Base-by-base conservation (phyloP, 2,797 vertebrate genomes). In the Aselliscus stoliczkanus region DNA sequence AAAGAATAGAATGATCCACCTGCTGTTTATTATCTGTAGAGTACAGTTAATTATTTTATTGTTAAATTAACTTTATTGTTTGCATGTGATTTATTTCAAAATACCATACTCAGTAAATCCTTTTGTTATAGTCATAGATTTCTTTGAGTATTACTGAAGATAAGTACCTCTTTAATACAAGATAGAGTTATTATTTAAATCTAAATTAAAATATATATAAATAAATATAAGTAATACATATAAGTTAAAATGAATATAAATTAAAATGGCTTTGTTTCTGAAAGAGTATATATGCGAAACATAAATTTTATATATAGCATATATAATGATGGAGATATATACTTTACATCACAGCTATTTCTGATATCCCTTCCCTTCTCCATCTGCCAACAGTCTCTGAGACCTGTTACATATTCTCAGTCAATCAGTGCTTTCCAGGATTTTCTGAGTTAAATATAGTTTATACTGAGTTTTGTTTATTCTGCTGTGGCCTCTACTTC, bases 221-320 rank as follows among this genome's bases (percentile, higher is more conserved):
- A 72, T 44, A 80, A 60, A 39, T 62, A 44, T 44, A 81, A 62
- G 9, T 62, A 62, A 62, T 62, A 81, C 29, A 62, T 44, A n/a
- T 12, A 62, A 29, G 62, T 34, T 47, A 31, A 79, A 20, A 29
- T 73, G 44, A 76, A 76, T 14, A 76, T 52, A n/a, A 64, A 81
- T 47, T 70, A 76, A 85, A 94, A 85, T 72, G 27, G 4, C 47
- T 81, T 79, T 77, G 34, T 70, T 96, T 88, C 60, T 54, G 31
- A 42, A 64, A 85, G 64, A 69, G 8, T 67, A 37, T 34, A 56
- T 14, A 56, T 37, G 7, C 42, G 42, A 67, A 89, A 64, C 39
- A 67, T 39, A 20, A 18, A 62, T 54, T n/a, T 73, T 37, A 34
- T n/a, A 34, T 69, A 23, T 60, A 34, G 2, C 7, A 18, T 54